Evolutionary conservation across 2,888 invertebrate genomes (phyloP).

Genomic region (Malachius bipustulatus): DNA sequence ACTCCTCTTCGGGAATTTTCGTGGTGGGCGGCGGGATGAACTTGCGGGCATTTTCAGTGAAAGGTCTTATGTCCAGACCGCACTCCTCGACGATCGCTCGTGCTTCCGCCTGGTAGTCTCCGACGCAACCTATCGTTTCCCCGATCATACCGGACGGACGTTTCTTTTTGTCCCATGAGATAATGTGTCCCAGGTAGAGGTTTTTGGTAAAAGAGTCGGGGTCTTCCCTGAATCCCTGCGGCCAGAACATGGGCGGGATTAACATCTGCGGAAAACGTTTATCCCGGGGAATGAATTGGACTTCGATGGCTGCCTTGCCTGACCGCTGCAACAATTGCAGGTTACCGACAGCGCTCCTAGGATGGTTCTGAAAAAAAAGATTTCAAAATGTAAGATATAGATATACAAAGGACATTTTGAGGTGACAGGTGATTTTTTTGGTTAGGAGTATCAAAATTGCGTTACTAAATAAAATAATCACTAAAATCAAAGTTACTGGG

Average conservation of each 20-base stretch:
- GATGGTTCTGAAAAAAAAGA: constrained; percentile 42
- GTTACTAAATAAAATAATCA: no score
- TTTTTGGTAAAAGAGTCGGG: constrained; percentile 43
- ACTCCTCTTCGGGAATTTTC: constrained; percentile 41
- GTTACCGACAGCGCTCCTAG: constrained; percentile 60
- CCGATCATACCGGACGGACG: constrained; percentile 55
- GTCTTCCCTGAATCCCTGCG: constrained; percentile 46
- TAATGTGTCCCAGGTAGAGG: constrained; percentile 60
- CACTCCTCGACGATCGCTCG: constrained; percentile 69
- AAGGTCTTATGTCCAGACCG: constrained; percentile 62
- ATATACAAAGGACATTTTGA: no score
- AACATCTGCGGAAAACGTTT: constrained; percentile 64
- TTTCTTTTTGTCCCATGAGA: constrained; percentile 53
- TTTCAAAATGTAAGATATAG: no score
- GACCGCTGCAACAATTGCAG: constrained; percentile 49
- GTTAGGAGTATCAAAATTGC: no score
- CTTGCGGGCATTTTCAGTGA: constrained; percentile 47
- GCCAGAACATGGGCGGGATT: constrained; percentile 54
- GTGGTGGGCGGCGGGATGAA: constrained; percentile 39
- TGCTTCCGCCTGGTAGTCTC: constrained; percentile 67
- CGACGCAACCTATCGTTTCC: constrained; percentile 60
- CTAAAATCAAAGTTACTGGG: no score
- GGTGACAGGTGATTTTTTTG: no score
- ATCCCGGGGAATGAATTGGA: constrained; percentile 71
- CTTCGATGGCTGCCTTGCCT: constrained; percentile 37